Conservation (phyloP, 2,113 vertebrate species). For the Caretta caretta region DNA sequence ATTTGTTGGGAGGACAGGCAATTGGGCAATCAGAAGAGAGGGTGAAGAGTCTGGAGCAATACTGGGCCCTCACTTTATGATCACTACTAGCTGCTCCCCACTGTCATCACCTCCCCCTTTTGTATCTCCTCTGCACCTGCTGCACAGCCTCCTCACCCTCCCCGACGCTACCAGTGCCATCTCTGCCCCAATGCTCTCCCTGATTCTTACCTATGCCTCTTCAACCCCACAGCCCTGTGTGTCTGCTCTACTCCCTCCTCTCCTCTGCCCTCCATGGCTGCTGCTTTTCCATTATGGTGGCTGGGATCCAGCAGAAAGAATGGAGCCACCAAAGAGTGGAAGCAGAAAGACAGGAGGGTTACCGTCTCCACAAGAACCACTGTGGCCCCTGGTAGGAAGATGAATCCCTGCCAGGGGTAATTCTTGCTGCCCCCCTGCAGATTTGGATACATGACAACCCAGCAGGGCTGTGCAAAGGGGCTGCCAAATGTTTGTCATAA, state of each 20-base stretch:
- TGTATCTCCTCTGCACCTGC: background rate
- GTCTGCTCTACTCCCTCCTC: accelerated
- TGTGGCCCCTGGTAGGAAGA: background rate
- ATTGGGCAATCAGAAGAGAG: background rate
- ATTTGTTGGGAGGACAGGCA: background rate
- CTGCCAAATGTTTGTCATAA: background rate
- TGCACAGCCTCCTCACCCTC: background rate
- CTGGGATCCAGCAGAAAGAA: accelerated
- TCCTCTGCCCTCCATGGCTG: accelerated
- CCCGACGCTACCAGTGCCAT: accelerated
- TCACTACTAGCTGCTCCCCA: background rate
- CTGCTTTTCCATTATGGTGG: background rate
- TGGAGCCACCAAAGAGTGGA: accelerated
- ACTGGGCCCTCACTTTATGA: background rate
- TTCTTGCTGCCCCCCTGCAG: background rate
- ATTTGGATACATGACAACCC: background rate
- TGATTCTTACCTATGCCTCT: accelerated
- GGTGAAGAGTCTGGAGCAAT: background rate
- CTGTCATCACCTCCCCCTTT: background rate
- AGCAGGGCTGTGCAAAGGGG: accelerated
- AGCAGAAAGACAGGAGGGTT: background rate
- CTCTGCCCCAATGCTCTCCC: background rate
- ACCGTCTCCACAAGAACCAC: background rate
- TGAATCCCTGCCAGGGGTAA: background rate
- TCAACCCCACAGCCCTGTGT: accelerated